phyloP scores from a whole-genome alignment of 2,113 vertebrate species.

The Rhipidura dahli region DNA sequence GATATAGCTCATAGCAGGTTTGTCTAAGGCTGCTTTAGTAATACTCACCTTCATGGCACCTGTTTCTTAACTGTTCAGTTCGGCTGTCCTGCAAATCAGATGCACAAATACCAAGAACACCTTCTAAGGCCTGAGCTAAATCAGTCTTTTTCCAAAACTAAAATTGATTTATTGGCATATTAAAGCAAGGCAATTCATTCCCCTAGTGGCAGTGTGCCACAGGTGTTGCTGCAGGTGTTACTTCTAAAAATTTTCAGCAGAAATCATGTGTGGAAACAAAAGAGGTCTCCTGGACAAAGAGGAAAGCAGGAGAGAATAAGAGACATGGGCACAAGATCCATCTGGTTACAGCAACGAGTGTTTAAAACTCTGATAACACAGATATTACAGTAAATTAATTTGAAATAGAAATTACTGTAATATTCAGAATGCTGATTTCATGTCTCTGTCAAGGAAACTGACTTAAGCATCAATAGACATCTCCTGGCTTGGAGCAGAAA shows the following conservation, averaged over 20 bases:
- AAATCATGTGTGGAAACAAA: neutral
- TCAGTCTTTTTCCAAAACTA: neutral
- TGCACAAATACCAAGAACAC: neutral
- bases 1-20: neutral
- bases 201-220: neutral
- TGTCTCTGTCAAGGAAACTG: neutral
- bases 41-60: neutral
- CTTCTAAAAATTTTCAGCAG: neutral
- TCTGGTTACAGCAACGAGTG: neutral
- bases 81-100: neutral
- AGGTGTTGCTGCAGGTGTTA: neutral
- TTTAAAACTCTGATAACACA: neutral
- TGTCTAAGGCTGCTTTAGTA: neutral
- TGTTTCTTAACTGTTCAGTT: neutral
- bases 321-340: neutral
- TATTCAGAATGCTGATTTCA: neutral
- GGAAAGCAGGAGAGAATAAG: neutral
- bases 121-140: neutral
- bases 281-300: neutral
- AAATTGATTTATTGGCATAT: neutral
- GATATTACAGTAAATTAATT: neutral
- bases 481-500: neutral
- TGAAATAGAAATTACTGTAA: neutral
- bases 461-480: neutral
- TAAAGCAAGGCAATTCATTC: neutral